phyloP scores from a whole-genome alignment of 2,113 vertebrate species.

The Cyprinodon variegatus region DNA sequence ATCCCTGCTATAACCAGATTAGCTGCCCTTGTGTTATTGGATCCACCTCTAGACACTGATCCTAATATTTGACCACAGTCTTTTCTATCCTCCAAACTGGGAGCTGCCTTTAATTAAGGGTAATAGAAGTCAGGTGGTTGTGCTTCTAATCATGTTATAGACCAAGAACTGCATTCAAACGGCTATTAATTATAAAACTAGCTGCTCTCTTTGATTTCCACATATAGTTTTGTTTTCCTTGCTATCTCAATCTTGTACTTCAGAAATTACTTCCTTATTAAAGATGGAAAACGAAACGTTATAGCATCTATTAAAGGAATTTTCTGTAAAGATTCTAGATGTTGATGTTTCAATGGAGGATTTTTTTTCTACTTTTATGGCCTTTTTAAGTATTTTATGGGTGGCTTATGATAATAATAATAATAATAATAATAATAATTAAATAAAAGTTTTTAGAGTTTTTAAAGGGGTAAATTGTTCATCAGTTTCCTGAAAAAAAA shows the following conservation, averaged over 20 bases:
- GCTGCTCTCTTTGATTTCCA: not conserved
- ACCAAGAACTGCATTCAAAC: not conserved
- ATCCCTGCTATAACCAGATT: slow-evolving; percentile 20
- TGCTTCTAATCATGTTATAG: not conserved
- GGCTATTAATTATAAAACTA: not conserved
- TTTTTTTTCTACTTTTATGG: not conserved
- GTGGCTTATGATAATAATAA: not conserved
- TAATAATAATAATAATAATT: not conserved
- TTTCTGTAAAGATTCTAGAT: not conserved
- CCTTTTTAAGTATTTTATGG: not conserved
- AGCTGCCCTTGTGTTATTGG: not conserved
- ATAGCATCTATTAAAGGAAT: not conserved
- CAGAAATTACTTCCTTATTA: not conserved
- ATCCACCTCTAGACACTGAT: slow-evolving; percentile 15
- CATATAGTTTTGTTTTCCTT: not conserved
- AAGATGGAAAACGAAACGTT: not conserved
- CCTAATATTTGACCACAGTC: not conserved
- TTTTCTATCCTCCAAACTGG: not conserved
- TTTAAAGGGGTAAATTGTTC: not conserved
- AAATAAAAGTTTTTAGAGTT: not conserved
- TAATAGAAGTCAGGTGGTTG: not conserved
- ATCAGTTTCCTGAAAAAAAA: not conserved
- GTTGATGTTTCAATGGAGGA: not conserved
- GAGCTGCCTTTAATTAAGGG: not conserved
- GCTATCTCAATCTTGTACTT: not conserved